Evolutionary conservation across 2,888 invertebrate genomes (phyloP), one percentile per base, ranked within the genome.

Genomic region (Oscheius onirici): DNA sequence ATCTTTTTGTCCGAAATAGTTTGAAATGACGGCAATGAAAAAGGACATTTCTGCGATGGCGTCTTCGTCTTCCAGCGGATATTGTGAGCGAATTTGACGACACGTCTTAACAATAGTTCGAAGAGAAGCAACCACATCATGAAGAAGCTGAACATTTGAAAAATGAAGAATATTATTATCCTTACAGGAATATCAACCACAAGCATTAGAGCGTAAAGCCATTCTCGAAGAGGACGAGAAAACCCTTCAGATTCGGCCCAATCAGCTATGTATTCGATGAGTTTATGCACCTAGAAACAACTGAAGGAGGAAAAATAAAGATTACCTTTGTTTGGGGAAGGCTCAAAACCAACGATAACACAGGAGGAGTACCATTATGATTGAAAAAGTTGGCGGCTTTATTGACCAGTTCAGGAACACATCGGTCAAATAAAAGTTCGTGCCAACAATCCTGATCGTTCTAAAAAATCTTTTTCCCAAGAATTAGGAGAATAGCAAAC

Each of bases 311-410:
- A 20, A 22, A 20, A 17, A 22, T 10, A n/a, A 55, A 69, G n/a
- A 0, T 17, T 17, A 72, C 75, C 65, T 71, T 49, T 22, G 71
- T 41, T 34, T 63, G 61, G 24, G 44, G 40, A 11, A 75, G 49
- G 15, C 61, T 61, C 3, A 20, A 15, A 11, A 79, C 71, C 43
- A 79, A 55, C 8, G 61, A 60, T 11, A 73, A 22, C 0, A 75
- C 57, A 1, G 81, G 81, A 60, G 81, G 81, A 0, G 79, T 79
- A 34, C 75, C 79, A 15, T 57, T 66, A 71, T 81, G 81, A 71
- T 74, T 77, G 13, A 76, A 72, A 41, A 79, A 81, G 6, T 71
- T 52, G 5, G 5, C 22, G 5, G 40, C 10, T n/a, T 69, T 10
- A 13, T 57, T 10, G n/a, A 52, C 61, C 5, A 75, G 70, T 49